Base-by-base conservation (phyloP, 2,113 vertebrate species). In the Platanista minor region DNA sequence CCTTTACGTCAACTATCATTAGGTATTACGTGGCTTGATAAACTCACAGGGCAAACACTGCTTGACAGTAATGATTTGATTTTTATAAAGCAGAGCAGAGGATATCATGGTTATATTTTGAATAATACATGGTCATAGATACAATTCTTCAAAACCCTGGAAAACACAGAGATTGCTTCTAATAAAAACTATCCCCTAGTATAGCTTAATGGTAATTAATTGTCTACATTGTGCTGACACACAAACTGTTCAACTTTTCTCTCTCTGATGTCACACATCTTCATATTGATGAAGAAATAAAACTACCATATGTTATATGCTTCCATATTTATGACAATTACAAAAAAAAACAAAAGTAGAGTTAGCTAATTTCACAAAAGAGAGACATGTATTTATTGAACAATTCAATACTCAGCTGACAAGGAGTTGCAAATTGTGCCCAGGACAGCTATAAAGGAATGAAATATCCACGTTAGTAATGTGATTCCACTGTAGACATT, bases 211-310 rank as follows among this genome's bases (percentile, higher is more conserved):
- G 86, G 10, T 21, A 91, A 83, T 72, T 61, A 21, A 72, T 81
- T 72, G 5, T 69, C 25, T 87, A 33, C 71, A 72, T 80, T 90
- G 11, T 83, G 21, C 13, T 88, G 91, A 86, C 7, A 57, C 23
- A 61, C 23, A 95, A 82, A 71, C 33, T 64, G 36, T 71, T 71
- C 61, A 88, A 64, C 67, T 88, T 91, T 87, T 87, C 23, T 82
- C 36, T 78, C 41, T 17, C 14, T 80, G 18, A 33, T 72, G 17
- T 83, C n/a, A 81, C 7, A 92, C 8, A 62, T 31, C n/a, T 89
- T 92, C 27, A 41, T 90, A 96, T 72, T 41, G 64, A 82, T 77
- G 27, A 96, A 93, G 8, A 78, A 91, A 54, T 62, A 67, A 90
- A 93, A 46, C 10, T 52, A 89, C 31, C 21, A 9, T 86, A 43